Conservation (phyloP, 2,797 vertebrate species). For the Meriones psammophilus region DNA sequence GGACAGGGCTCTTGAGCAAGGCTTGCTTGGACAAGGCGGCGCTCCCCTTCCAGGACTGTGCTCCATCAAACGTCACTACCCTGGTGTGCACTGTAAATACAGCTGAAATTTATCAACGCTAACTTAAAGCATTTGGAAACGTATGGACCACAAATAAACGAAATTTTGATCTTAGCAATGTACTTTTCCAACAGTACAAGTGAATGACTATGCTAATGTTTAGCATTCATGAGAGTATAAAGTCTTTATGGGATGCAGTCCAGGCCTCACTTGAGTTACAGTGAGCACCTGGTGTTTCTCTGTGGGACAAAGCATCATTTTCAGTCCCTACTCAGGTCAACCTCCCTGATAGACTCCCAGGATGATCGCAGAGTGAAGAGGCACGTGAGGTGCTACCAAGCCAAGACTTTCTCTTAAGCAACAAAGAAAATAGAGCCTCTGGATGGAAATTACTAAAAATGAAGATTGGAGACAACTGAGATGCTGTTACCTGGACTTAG, state of each 20-base stretch:
- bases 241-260: slow-evolving; percentile 3
- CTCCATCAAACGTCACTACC: not conserved
- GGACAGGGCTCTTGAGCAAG: not conserved
- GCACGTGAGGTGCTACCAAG: not conserved
- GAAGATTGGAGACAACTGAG: not conserved
- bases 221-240: slow-evolving; percentile 46
- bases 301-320: not conserved
- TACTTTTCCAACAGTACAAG: not conserved
- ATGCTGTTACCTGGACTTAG: not conserved
- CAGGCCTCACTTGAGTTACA: slow-evolving; percentile 7
- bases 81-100: not conserved
- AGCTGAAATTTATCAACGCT: not conserved
- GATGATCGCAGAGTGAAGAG: not conserved
- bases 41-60: not conserved
- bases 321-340: not conserved
- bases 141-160: slow-evolving; percentile 20
- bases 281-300: slow-evolving; percentile 21
- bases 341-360: not conserved
- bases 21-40: not conserved
- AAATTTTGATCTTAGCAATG: slow-evolving; percentile 35
- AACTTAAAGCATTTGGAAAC: not conserved
- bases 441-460: not conserved
- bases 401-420: not conserved
- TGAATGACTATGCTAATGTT: slow-evolving; percentile 11
- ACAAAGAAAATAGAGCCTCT: not conserved